phyloP scores from a whole-genome alignment of 2,797 vertebrate species.

The Carapus acus region DNA sequence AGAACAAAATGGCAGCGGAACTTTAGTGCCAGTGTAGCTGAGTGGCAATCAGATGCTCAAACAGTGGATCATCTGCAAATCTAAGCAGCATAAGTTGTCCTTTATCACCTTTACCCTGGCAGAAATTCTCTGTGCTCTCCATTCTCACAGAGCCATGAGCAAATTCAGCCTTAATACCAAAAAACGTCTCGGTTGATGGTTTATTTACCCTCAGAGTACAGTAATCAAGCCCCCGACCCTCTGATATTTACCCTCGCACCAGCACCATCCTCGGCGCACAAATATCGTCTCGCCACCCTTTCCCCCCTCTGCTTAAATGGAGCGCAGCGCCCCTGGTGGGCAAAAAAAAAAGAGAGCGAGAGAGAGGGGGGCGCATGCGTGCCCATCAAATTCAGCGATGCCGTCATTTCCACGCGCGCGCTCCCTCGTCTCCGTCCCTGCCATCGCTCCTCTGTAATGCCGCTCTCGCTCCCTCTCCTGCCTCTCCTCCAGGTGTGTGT shows the following conservation, averaged over 20 bases:
- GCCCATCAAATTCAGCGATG: conserved; percentile 37
- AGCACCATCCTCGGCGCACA: conserved; percentile 38
- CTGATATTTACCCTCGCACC: conserved; percentile 65
- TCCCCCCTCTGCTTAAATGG: conserved; percentile 22
- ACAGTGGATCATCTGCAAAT: background rate
- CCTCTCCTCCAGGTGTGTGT: conserved; percentile 82
- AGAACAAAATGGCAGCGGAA: too few relatives aligned
- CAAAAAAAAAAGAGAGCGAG: conserved; percentile 32
- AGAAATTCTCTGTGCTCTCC: background rate
- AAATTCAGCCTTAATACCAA: conserved; percentile 49
- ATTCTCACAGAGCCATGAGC: conserved; percentile 19
- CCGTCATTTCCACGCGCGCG: conserved; percentile 28
- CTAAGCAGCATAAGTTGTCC: conserved; percentile 10
- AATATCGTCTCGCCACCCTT: conserved; percentile 49
- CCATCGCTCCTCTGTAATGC: conserved; percentile 43
- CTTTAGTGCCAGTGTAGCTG: too few relatives aligned
- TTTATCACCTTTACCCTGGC: conserved; percentile 29
- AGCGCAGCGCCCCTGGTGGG: conserved; percentile 54
- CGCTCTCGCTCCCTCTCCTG: conserved; percentile 39
- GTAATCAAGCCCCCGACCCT: conserved; percentile 60
- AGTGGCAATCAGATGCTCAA: too few relatives aligned
- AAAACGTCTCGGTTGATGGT: conserved; percentile 34
- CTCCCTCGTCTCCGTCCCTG: conserved; percentile 28
- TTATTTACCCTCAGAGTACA: conserved; percentile 55
- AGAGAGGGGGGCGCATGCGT: conserved; percentile 34